Base-by-base conservation (phyloP, 2,797 vertebrate species). In the Saxicola maurus region DNA sequence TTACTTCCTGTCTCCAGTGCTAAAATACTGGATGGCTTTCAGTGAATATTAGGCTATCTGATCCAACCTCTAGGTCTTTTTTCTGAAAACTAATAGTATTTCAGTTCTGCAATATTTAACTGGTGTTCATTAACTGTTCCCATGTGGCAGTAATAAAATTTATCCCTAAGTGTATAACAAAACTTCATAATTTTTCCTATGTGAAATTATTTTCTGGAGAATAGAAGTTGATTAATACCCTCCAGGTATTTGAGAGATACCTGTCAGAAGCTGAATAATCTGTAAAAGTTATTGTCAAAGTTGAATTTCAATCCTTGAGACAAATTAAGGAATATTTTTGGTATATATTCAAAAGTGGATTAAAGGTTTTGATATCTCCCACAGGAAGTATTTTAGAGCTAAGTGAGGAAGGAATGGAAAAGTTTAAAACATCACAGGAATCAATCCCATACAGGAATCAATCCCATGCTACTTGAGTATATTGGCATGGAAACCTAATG, bases 91-190 rank as follows among this genome's bases (percentile, higher is more conserved):
- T 8, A 48, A 30, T 10, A n/a, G 9, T 4, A 17, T 48, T 46
- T n/a, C 2, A 43, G 17, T 62, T 84, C 30, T 64, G 27, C 9
- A 49, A 2, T 45, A 46, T 15, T 71, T 79, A 48, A n/a, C 11
- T 52, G 8, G 3, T 46, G 38, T 14, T 78, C 7, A 15, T 31
- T 1, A 82, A 62, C n/a, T 24, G 13, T 8, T 73, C 13, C 13
- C 12, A 49, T 0, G 0, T 33, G 27, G 1, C 6, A 35, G 21
- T 24, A 75, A 60, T 30, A 67, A 46, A 52, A 51, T 19, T 25
- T 71, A 40, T 55, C 0, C 0, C 19, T 33, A 89, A 49, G 67
- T 23, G 23, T 16, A 15, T 23, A 51, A 13, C 3, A 62, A 65
- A 69, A 28, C 3, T 19, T 28, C 40, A 53, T 5, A 2, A 7